Evolutionary conservation across 2,888 invertebrate genomes (phyloP).

Genomic region (Epiblema foenella): DNA sequence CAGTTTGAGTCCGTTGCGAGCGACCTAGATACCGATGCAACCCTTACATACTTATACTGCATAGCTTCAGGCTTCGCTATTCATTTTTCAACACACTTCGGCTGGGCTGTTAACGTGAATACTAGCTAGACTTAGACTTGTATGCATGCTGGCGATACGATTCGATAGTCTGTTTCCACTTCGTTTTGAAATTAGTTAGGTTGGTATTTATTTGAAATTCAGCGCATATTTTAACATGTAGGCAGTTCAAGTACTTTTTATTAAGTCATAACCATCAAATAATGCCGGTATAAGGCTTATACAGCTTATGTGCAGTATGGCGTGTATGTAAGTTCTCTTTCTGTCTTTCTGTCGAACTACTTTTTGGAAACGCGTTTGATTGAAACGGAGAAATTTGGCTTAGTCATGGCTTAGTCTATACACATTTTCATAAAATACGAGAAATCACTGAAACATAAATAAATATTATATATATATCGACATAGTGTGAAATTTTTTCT

Average conservation of each 20-base stretch:
- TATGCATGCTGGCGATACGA: neutral
- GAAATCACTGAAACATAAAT: too few relatives aligned
- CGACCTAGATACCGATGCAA: slow-evolving; percentile 24
- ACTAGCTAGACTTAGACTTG: too few relatives aligned
- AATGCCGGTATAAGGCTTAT: neutral
- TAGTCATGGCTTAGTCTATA: neutral
- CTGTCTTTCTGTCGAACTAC: too few relatives aligned
- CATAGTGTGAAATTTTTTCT: neutral
- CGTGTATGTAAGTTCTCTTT: too few relatives aligned
- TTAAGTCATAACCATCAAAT: neutral
- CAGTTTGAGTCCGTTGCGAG: slow-evolving; percentile 29
- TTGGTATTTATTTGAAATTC: neutral
- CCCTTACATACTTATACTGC: neutral
- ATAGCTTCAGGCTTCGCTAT: neutral
- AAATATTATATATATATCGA: too few relatives aligned
- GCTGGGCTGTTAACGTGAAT: neutral
- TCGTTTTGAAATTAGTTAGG: neutral
- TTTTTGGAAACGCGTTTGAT: neutral
- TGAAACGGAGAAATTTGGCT: neutral
- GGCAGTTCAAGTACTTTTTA: neutral
- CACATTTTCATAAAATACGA: neutral
- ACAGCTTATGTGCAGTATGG: neutral
- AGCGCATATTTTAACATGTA: neutral
- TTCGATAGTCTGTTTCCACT: neutral
- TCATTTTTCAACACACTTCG: slow-evolving; percentile 3